Base-by-base conservation (phyloP, 2,888 invertebrate species). In the Cancer borealis region DNA sequence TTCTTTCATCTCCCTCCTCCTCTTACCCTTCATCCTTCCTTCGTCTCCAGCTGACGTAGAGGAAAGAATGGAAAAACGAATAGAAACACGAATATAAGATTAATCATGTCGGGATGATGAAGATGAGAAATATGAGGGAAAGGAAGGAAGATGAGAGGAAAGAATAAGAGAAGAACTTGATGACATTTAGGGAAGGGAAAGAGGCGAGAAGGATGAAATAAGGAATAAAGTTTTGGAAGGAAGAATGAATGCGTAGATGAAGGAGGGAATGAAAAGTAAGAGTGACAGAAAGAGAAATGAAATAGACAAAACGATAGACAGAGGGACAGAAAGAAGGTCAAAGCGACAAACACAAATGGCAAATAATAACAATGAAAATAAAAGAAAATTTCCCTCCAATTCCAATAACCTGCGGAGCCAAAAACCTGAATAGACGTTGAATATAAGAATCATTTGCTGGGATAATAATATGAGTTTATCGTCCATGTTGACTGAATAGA, bases 121-220 rank as follows among this genome's bases (percentile, higher is more conserved):
- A 14, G 26, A 39, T 30, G 39, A 84, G 84, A 84, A 84, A 14
- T 84, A 84, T 84, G 84, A 39, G 39, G 84, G 84, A 84, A 84
- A 84, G 84, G 84, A 84, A 84, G 39, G 39, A 39, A 84, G 84
- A 84, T 39, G 84, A 84, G 84, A 84, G 39, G 30, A 14, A 84
- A 39, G 30, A 39, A 84, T 66, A 21, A 84, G 12, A 39, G 39
- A 39, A 84, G 84, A 84, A n/a, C 14, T 39, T 39, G 84, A 84
- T 84, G 39, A 84, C 39, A 39, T 30, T 39, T 84, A 5, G 84
- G 84, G 39, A 84, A 84, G 39, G 84, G 84, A 84, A 84, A 39
- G 84, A 84, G 39, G 30, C 10, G 84, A 30, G 30, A 39, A 84
- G 84, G 39, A 84, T 84, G 39, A 1, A 84, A 30, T 84, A 84